These are phyloP conservation scores for Parazoanthus atlanticus DNA, from an alignment of 92 coral and sea anemone species.

Conservation along the genomic window DNA sequence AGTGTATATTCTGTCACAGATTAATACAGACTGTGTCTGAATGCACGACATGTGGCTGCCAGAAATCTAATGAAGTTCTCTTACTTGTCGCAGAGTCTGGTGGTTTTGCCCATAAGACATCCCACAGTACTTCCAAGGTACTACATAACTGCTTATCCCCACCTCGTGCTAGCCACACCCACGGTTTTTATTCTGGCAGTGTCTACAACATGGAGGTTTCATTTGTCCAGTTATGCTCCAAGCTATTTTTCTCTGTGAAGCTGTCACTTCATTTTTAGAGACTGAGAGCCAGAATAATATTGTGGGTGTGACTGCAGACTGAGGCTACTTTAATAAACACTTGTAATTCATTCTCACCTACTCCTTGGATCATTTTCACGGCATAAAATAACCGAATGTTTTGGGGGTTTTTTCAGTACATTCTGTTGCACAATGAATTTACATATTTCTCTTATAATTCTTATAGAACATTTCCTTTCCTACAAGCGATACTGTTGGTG, in stretches of 20 bases:
- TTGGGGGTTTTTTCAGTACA: no score
- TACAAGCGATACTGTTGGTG: no score
- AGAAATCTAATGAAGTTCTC: slow-evolving; percentile 84
- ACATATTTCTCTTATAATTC: background rate
- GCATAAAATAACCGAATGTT: no score
- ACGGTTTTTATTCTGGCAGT: slow-evolving; percentile 18
- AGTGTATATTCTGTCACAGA: background rate
- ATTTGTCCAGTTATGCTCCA: background rate
- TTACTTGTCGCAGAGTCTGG: slow-evolving; percentile 92
- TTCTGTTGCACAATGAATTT: no score
- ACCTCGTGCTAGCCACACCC: background rate
- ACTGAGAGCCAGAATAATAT: background rate
- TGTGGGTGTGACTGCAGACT: slow-evolving; percentile 15
- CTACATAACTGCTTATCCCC: slow-evolving; percentile 38
- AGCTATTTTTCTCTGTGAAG: background rate
- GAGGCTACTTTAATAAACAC: background rate
- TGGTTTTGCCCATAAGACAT: slow-evolving; percentile 90
- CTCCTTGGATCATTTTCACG: background rate
- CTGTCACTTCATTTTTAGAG: background rate
- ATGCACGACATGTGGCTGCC: background rate
- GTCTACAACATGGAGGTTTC: background rate
- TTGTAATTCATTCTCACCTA: background rate
- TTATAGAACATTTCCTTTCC: background rate
- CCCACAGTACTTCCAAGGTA: slow-evolving; percentile 89
- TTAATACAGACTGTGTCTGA: background rate